Evolutionary conservation across 2,888 invertebrate genomes (phyloP).

Genomic region (Autographa pulchrina): DNA sequence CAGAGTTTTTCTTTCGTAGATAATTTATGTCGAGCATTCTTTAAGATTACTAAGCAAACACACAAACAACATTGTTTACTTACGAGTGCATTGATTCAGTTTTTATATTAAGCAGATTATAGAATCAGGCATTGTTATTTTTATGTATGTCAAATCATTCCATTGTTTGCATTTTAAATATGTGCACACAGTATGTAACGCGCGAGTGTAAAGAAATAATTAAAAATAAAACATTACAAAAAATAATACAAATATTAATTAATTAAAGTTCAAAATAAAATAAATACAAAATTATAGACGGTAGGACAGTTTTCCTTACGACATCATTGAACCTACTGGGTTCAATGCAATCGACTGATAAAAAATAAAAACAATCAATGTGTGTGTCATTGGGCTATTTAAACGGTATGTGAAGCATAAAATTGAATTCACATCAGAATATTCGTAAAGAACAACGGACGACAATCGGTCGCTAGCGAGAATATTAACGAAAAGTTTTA

Average conservation of each 20-base stretch:
- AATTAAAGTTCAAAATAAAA: not conserved
- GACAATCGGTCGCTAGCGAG: conserved; percentile 39
- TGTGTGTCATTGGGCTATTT: conserved; percentile 46
- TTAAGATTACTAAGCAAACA: not conserved
- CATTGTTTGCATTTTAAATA: not conserved
- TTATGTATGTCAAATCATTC: not conserved
- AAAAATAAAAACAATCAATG: conserved; percentile 45
- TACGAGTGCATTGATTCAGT: too few species aligned
- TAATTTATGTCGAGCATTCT: not conserved
- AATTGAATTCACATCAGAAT: conserved; percentile 42
- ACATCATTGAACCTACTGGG: conserved; percentile 21
- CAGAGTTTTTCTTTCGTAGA: too few species aligned
- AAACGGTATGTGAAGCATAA: conserved; percentile 42
- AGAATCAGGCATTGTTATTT: conserved; percentile 9
- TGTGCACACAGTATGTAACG: not conserved
- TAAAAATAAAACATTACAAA: not conserved
- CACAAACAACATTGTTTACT: not conserved
- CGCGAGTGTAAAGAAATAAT: not conserved
- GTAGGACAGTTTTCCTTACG: not conserved
- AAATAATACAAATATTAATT: not conserved
- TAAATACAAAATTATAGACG: not conserved
- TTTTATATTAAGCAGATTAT: conserved; percentile 14
- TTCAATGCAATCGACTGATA: conserved; percentile 27
- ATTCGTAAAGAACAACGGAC: conserved; percentile 33
- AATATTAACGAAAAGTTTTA: conserved; percentile 23